Evolutionary conservation across 1,140 invertebrate species (phyloP).

Genomic region (Andrena cerasifolii): DNA sequence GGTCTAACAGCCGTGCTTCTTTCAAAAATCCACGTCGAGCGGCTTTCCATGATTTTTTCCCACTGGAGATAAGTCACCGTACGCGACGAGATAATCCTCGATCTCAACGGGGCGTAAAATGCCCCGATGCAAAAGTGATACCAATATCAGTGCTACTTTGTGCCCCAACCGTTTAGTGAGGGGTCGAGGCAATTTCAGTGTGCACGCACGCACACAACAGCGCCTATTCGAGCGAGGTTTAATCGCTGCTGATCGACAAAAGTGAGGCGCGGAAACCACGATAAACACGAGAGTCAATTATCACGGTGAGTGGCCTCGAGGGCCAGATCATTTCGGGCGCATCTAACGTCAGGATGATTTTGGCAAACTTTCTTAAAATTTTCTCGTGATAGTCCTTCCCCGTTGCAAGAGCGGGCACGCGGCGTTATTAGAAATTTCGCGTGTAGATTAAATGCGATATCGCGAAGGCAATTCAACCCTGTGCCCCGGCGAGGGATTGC

Average conservation of each 20-base stretch:
- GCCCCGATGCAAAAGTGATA: not conserved
- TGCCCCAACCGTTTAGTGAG: too few species aligned
- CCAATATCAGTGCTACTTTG: not conserved
- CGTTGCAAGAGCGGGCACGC: too few species aligned
- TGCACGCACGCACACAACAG: not conserved
- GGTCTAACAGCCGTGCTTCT: constrained; percentile 4
- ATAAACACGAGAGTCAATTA: constrained; percentile 43
- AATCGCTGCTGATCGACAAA: not conserved
- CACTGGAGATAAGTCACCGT: not conserved
- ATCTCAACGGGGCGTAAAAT: not conserved
- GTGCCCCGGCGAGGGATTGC: not conserved
- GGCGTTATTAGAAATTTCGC: constrained; percentile 14
- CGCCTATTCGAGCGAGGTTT: not conserved
- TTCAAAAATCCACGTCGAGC: constrained; percentile 1
- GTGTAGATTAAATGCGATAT: constrained; percentile 3
- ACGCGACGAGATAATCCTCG: not conserved
- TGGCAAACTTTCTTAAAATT: constrained; percentile 28
- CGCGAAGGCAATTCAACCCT: not conserved
- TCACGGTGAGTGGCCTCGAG: constrained; percentile 12
- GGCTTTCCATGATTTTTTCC: not conserved
- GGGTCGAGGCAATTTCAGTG: not conserved
- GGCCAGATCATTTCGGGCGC: not conserved
- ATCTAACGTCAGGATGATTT: constrained; percentile 41
- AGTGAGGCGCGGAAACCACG: not conserved
- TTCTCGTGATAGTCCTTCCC: constrained; percentile 1